Percentiles rank a stretch among this genome's conserved stretches.
phyloP scores from a whole-genome alignment of 1,140 invertebrate genomes.

The Steinernema feltiae region DNA sequence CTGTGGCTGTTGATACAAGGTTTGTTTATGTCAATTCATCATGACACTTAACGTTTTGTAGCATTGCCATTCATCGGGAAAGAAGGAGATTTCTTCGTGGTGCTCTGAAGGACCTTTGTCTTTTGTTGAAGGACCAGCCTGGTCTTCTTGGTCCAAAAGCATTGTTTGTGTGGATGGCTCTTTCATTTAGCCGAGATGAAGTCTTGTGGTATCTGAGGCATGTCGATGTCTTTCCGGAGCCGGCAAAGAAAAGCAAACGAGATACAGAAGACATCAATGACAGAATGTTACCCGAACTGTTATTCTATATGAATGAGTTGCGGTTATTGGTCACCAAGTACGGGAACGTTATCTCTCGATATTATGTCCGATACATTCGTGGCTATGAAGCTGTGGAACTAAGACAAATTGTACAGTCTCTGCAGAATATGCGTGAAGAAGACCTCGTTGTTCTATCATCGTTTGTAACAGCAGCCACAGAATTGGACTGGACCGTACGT shows the following conservation, averaged over 20 bases:
- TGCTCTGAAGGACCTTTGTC: slow-evolving; percentile 84
- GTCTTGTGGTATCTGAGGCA: slow-evolving; percentile 92
- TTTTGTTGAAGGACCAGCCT: slow-evolving; percentile 94
- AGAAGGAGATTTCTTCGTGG: slow-evolving; percentile 89
- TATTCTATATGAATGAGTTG: slow-evolving; percentile 97
- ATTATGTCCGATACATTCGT: slow-evolving; percentile 89
- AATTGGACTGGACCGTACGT: slow-evolving; percentile 17
- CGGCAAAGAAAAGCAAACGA: slow-evolving; percentile 62
- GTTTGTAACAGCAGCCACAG: neutral
- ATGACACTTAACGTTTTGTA: slow-evolving; percentile 14
- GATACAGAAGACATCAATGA: slow-evolving; percentile 60
- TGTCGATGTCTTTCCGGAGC: slow-evolving; percentile 83
- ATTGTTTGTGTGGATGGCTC: slow-evolving; percentile 88
- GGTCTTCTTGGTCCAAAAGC: slow-evolving; percentile 76
- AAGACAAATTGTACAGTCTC: slow-evolving; percentile 68
- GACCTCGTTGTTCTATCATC: neutral
- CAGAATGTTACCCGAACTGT: slow-evolving; percentile 84
- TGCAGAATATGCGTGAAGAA: neutral
- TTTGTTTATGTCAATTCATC: slow-evolving; percentile 11
- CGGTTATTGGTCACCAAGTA: slow-evolving; percentile 64
- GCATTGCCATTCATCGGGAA: slow-evolving; percentile 66
- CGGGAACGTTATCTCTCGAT: slow-evolving; percentile 90
- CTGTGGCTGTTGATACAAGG: slow-evolving; percentile 38
- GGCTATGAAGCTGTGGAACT: slow-evolving; percentile 88
- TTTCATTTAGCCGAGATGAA: slow-evolving; percentile 90